phyloP scores from a whole-genome alignment of 2,888 invertebrate species.

The Lysandra coridon region DNA sequence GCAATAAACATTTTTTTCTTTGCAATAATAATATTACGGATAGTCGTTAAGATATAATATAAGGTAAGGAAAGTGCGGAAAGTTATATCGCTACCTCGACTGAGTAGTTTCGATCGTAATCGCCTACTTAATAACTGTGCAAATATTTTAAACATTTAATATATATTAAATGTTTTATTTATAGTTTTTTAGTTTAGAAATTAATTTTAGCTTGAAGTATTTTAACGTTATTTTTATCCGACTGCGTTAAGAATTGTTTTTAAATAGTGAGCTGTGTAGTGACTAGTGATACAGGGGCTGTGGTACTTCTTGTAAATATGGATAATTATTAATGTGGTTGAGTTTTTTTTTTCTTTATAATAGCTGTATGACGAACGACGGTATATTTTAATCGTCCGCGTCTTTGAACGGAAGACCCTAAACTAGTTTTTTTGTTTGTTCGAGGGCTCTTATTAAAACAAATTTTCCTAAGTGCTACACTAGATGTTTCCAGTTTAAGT shows the following conservation, averaged over 20 bases:
- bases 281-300: constrained; percentile 14
- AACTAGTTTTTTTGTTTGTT: too few species aligned
- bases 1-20: neutral
- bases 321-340: neutral
- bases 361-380: neutral
- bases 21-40: neutral
- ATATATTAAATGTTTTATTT: neutral
- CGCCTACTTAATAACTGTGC: neutral
- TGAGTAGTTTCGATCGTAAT: constrained; percentile 8
- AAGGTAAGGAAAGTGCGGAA: neutral
- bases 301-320: neutral
- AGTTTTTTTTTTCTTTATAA: neutral
- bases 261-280: neutral
- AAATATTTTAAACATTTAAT: neutral
- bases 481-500: neutral
- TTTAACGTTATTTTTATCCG: too few species aligned
- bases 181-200: too few species aligned
- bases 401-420: too few species aligned
- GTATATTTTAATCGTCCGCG: neutral
- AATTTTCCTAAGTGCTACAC: too few species aligned
- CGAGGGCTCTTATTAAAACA: too few species aligned
- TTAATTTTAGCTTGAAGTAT: too few species aligned
- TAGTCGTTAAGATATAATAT: neutral
- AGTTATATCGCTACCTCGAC: neutral
- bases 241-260: too few species aligned